Evolutionary conservation across 2,113 vertebrate species (phyloP).

Genomic region (Gopherus flavomarginatus): DNA sequence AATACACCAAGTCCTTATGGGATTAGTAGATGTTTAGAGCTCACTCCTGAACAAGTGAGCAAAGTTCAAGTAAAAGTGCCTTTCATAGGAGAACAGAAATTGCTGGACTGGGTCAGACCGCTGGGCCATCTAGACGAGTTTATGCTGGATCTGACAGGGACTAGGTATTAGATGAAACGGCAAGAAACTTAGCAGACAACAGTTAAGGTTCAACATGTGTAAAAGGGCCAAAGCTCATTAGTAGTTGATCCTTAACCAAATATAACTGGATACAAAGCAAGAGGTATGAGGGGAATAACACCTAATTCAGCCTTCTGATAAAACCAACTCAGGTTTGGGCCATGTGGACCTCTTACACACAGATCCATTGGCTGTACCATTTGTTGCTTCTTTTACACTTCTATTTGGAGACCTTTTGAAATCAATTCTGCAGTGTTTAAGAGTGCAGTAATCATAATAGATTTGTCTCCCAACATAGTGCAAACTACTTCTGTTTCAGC

Average conservation of each 20-base stretch:
- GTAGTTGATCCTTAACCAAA: not conserved
- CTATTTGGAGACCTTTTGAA: not conserved
- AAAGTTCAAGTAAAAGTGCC: not conserved
- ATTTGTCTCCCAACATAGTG: not conserved
- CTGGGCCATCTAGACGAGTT: not conserved
- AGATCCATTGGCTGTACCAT: not conserved
- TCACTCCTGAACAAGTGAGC: not conserved
- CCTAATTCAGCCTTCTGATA: not conserved
- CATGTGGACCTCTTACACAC: not conserved
- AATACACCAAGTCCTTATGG: not conserved
- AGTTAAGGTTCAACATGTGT: not conserved
- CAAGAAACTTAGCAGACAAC: not conserved
- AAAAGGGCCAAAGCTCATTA: not conserved
- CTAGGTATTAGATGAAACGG: not conserved
- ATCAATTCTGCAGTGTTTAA: not conserved
- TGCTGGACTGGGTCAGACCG: not conserved
- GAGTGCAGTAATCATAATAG: not conserved
- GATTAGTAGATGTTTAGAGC: not conserved
- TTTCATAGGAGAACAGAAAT: not conserved
- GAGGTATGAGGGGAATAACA: not conserved
- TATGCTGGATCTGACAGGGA: not conserved
- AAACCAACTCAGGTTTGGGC: not conserved
- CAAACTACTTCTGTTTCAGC: not conserved
- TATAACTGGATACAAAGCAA: not conserved
- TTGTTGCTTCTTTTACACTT: not conserved